phyloP scores from a whole-genome alignment of 2,888 invertebrate species.

The Diloba caeruleocephala region DNA sequence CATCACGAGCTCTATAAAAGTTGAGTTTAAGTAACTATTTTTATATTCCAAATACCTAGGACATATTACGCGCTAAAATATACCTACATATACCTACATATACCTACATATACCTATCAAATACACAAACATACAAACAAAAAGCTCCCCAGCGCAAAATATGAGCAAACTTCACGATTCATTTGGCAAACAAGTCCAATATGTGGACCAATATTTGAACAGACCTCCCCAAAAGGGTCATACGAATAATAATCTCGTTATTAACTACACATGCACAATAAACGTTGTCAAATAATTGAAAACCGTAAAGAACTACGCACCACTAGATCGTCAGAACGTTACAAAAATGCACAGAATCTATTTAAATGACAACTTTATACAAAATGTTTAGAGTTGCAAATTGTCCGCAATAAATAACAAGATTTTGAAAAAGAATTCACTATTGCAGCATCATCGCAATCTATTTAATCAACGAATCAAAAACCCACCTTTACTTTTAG shows the following conservation, averaged over 20 bases:
- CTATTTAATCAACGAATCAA: constrained; percentile 18
- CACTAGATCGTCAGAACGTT: constrained; percentile 53
- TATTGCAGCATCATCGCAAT: constrained; percentile 62
- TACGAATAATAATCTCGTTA: constrained; percentile 80
- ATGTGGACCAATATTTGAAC: constrained; percentile 82
- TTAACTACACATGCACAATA: constrained; percentile 74
- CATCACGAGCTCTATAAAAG: too few species aligned
- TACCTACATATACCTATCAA: not conserved
- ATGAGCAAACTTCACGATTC: constrained; percentile 63
- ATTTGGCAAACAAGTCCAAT: constrained; percentile 75
- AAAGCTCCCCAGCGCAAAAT: constrained; percentile 7
- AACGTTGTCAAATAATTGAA: constrained; percentile 75
- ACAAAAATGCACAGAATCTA: constrained; percentile 20
- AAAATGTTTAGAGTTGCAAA: constrained; percentile 8
- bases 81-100: too few species aligned
- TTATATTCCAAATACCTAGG: too few species aligned
- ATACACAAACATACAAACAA: constrained; percentile 23
- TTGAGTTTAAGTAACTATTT: too few species aligned
- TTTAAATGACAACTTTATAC: constrained; percentile 37
- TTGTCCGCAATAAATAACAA: constrained; percentile 21
- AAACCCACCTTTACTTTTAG: constrained; percentile 6
- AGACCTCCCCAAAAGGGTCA: constrained; percentile 64
- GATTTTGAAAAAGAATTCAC: constrained; percentile 61
- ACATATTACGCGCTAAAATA: too few species aligned
- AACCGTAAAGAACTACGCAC: constrained; percentile 69